Conservation (phyloP, 2,797 vertebrate genomes). For the Natrix natrix region DNA sequence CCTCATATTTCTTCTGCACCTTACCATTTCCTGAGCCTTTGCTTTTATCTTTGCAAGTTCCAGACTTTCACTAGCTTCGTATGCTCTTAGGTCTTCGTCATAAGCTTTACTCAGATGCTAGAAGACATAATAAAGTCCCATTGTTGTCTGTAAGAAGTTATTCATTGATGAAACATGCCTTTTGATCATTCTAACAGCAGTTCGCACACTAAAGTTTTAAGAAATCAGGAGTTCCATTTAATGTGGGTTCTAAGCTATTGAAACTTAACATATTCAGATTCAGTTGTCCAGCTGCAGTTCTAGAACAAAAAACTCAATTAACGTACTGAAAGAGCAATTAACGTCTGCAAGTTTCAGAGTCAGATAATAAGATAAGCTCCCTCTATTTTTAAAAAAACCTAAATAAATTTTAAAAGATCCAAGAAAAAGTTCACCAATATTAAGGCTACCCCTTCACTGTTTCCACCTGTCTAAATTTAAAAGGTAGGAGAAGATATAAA, state of each 20-base stretch:
- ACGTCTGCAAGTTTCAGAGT: neutral
- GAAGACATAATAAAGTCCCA: conserved; percentile 39
- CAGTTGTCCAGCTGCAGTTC: neutral
- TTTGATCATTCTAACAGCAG: neutral
- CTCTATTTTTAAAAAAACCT: neutral
- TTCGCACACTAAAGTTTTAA: too few relatives aligned
- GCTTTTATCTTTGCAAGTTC: conserved; percentile 72
- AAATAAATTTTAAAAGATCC: neutral
- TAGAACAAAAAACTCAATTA: neutral
- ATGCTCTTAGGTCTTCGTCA: conserved; percentile 78
- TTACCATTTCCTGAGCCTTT: conserved; percentile 72
- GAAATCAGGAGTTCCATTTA: neutral
- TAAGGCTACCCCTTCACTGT: neutral
- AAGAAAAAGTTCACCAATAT: neutral
- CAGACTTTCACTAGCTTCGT: conserved; percentile 71
- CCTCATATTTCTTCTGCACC: neutral
- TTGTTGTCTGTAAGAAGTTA: neutral
- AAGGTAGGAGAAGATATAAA: neutral
- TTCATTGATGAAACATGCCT: neutral
- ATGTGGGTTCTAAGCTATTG: neutral
- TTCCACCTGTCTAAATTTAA: neutral
- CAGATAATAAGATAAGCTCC: neutral
- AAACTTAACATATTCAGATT: neutral
- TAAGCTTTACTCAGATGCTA: conserved; percentile 75
- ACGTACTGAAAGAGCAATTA: neutral